phyloP scores from a whole-genome alignment of 2,888 invertebrate genomes.

The Drosophila merina region DNA sequence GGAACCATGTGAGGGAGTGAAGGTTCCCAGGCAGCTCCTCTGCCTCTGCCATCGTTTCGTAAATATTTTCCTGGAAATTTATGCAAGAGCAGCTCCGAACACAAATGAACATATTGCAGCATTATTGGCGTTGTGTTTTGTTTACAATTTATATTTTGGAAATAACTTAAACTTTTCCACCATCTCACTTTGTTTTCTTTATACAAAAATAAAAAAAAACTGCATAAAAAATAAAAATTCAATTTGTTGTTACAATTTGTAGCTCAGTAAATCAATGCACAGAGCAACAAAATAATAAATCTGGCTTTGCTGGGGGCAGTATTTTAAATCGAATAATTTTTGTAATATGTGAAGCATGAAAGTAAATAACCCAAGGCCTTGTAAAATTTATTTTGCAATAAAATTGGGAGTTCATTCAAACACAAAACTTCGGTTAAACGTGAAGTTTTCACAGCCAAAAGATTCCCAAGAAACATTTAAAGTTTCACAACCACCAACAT shows the following conservation, averaged over 20 bases:
- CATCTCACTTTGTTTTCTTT: background rate
- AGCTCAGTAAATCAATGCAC: conserved; percentile 8
- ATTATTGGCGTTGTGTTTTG: conserved; percentile 4
- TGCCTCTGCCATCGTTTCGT: conserved; percentile 21
- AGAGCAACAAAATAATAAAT: background rate
- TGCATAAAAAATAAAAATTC: background rate
- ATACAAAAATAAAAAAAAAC: background rate
- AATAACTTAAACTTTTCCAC: conserved; percentile 1
- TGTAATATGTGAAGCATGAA: conserved; percentile 3
- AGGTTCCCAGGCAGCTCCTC: background rate
- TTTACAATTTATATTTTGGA: conserved; percentile 6
- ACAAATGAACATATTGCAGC: conserved; percentile 14
- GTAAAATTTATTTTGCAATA: background rate
- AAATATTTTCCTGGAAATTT: conserved; percentile 54
- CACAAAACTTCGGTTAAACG: conserved; percentile 9
- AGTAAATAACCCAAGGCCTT: conserved; percentile 6
- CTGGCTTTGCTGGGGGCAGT: background rate
- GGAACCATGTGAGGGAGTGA: background rate
- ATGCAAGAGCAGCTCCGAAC: conserved; percentile 31
- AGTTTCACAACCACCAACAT: background rate
- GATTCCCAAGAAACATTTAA: too few relatives aligned
- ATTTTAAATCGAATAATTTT: conserved; percentile 6
- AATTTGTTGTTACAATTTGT: background rate
- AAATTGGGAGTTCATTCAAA: background rate
- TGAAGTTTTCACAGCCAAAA: background rate